A percentile compares a stretch with the other conserved stretches of the same genome.
Evolutionary conservation across 2,888 invertebrate species (phyloP).

Genomic region (Chloromyia formosa): DNA sequence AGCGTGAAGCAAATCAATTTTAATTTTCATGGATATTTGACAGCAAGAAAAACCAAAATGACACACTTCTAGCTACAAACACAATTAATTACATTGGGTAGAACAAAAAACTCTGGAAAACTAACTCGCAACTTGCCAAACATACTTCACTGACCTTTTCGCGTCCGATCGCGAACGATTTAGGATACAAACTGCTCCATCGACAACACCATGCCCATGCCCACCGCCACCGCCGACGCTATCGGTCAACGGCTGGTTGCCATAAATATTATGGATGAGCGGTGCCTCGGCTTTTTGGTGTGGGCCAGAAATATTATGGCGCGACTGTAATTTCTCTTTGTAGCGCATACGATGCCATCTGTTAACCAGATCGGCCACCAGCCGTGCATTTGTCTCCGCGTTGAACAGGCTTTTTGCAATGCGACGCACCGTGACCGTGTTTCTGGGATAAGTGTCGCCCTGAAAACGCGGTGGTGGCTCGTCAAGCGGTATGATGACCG

Average conservation of each 20-base stretch:
- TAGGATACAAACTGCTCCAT: conserved; percentile 46
- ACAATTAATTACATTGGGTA: too few relatives aligned
- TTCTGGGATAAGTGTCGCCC: conserved; percentile 16
- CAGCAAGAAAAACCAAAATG: too few relatives aligned
- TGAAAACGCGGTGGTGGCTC: conserved; percentile 3
- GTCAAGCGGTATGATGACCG: conserved; percentile 23
- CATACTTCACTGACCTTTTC: conserved; percentile 46
- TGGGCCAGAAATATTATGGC: neutral
- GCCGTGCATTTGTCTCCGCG: conserved; percentile 29
- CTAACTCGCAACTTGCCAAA: neutral
- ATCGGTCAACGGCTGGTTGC: conserved; percentile 13
- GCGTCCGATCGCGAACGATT: conserved; percentile 45
- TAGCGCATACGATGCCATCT: conserved; percentile 47
- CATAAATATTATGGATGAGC: too few relatives aligned
- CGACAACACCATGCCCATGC: too few relatives aligned
- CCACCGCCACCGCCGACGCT: neutral
- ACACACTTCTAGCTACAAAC: too few relatives aligned
- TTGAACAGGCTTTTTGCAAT: conserved; percentile 32
- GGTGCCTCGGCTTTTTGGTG: neutral
- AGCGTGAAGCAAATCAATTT: too few relatives aligned
- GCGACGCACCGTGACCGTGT: conserved; percentile 11
- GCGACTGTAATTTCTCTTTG: conserved; percentile 40
- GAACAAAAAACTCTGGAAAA: too few relatives aligned
- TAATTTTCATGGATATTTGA: too few relatives aligned
- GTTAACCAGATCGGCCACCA: conserved; percentile 44